These are phyloP conservation scores for Drosophila anomalipes DNA, from an alignment of 2,888 invertebrate genomes.

Conservation along the genomic window DNA sequence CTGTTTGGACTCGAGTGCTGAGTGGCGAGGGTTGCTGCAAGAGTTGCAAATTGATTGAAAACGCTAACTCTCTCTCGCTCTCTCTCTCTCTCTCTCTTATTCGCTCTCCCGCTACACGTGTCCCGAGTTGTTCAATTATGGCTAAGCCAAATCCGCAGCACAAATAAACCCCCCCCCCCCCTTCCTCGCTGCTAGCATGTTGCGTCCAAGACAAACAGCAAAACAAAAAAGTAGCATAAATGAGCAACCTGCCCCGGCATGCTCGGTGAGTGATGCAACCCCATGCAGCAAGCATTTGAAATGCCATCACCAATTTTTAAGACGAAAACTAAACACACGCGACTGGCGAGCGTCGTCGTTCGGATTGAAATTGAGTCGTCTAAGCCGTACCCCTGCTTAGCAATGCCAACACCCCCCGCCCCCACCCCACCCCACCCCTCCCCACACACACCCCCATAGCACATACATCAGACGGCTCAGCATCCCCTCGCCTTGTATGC, in stretches of 20 bases:
- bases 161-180: constrained; percentile 56
- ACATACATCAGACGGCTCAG: not conserved
- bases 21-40: constrained; percentile 60
- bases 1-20: constrained; percentile 38
- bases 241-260: constrained; percentile 24
- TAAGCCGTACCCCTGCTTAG: constrained; percentile 23
- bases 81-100: not conserved
- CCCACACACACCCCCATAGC: not conserved
- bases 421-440: not conserved
- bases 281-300: constrained; percentile 12
- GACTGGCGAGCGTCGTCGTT: constrained; percentile 40
- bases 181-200: not conserved
- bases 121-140: constrained; percentile 78
- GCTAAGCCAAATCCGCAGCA: constrained; percentile 81
- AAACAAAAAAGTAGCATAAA: constrained; percentile 25
- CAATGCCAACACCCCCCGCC: not conserved
- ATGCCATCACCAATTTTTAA: constrained; percentile 60
- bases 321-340: constrained; percentile 70
- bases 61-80: constrained; percentile 3
- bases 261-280: constrained; percentile 9
- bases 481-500: constrained; percentile 3
- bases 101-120: constrained; percentile 70
- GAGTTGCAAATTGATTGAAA: constrained; percentile 64
- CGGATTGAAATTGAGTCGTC: constrained; percentile 70
- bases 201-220: constrained; percentile 3